Evolutionary conservation across 2,888 invertebrate genomes (phyloP), one percentile per base, ranked within the genome.

Genomic region (Drosophila mulleri): DNA sequence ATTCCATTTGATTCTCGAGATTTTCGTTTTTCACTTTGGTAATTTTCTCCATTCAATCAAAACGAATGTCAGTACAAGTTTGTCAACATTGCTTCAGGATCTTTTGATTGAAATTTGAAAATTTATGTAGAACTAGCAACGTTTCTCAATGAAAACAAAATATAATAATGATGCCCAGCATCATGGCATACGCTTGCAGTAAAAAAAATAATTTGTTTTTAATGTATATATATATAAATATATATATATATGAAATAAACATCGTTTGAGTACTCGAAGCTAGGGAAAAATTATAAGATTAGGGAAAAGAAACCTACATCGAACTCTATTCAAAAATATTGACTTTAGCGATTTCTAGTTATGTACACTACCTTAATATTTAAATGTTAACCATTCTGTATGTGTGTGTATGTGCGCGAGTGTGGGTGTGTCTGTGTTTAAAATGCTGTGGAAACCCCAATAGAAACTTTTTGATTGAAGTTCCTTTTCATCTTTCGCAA

Each of bases 41-140:
- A 23, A 61, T 59, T 74, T 78, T 58, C 58, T 47, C 61, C 42
- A 58, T 53, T 73, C 65, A 75, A 83, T 72, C 64, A 59, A 78
- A 83, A 83, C 87, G 76, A 72, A 62, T 78, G 72, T 68, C 84
- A 87, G 79, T 82, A 83, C 81, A 83, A 78, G 70, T 83, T 67
- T 67, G 73, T 68, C 67, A 47, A 35, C 57, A 78, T 48, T 59
- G 58, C 37, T 54, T 42, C 37, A 20, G 52, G 61, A 63, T 48
- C 45, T 75, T 67, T 72, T 47, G 48, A 57, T 72, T 52, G 56
- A 54, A 72, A 72, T 29, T 59, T 68, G 62, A 65, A 59, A 61
- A 61, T 76, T 75, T 83, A 90, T 91, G 89, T 91, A 90, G 90
- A 91, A 91, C 91, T 91, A 91, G 91, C 91, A 91, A 91, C 91